Percentiles rank a stretch among this genome's conserved stretches.
These are phyloP conservation scores for Marisa cornuarietis DNA, from an alignment of 1,140 invertebrate genomes.

Conservation along the genomic window DNA sequence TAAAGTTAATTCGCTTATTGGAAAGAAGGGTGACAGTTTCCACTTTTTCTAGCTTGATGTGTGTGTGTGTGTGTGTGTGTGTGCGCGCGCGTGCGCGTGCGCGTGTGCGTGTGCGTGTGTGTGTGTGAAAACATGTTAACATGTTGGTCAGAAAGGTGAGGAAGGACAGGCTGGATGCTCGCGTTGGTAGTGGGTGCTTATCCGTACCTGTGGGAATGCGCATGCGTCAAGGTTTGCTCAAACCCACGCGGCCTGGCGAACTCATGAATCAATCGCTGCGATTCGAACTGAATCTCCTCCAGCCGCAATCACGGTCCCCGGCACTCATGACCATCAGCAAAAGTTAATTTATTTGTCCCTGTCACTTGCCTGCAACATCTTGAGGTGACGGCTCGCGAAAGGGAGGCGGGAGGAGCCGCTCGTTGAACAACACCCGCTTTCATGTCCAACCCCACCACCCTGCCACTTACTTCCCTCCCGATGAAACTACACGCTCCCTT, in stretches of 20 bases:
- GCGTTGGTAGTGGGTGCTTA: neutral
- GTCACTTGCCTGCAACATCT: neutral
- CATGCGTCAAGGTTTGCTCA: too few relatives aligned
- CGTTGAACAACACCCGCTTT: neutral
- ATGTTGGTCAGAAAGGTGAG: too few relatives aligned
- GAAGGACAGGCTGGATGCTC: too few relatives aligned
- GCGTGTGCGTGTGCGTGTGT: neutral
- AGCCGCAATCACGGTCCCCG: neutral
- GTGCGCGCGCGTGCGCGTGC: neutral
- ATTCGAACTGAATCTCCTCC: too few relatives aligned
- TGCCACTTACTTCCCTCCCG: neutral
- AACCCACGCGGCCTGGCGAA: too few relatives aligned
- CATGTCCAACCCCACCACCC: neutral
- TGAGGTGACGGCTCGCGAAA: neutral
- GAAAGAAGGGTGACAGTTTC: too few relatives aligned
- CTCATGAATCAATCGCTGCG: too few relatives aligned
- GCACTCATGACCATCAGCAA: neutral
- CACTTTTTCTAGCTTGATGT: too few relatives aligned
- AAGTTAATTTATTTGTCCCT: neutral
- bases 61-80: constrained; percentile 13
- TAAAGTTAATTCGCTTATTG: too few relatives aligned
- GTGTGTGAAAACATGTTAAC: too few relatives aligned
- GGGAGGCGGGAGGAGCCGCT: neutral
- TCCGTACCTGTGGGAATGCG: too few relatives aligned
- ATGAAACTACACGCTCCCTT: neutral